Base-by-base conservation (phyloP, 2,797 vertebrate genomes). In the Gouania willdenowi region DNA sequence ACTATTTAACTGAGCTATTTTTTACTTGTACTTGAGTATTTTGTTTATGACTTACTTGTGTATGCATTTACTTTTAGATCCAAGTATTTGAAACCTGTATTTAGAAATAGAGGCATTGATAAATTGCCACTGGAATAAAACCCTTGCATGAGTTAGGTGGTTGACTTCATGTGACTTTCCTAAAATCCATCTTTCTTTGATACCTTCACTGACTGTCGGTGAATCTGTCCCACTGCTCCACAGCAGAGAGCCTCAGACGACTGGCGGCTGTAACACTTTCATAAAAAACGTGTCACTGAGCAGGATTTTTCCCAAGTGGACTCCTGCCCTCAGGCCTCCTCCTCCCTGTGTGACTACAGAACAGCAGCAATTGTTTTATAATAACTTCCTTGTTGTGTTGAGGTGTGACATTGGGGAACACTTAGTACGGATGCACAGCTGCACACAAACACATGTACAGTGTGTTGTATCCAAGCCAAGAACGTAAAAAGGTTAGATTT, bases 311-410 rank as follows among this genome's bases (percentile, higher is more conserved):
- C 29, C 49, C 49, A 46, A 30, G 40, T 47, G 27, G 18, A 56
- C 66, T 25, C 11, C 11, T 5, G 41, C 66, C 81, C 76, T 45
- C 66, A 4, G 75, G 77, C 66, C 21, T 27, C 45, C 6, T 49
- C 19, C 5, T 51, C 17, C 35, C 26, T 3, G 16, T 65, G 65
- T 71, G 52, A 40, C 63, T 52, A 73, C 67, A 56, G 19, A 30
- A 51, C 53, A 21, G n/a, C 21, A 2, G 43, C 54, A 74, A 82
- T 82, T 80, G 80, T 77, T 78, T 80, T 76, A 69, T 61, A 66
- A 69, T 69, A 45, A 57, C 50, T 44, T 33, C 49, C 68, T 47
- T 79, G 81, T 78, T 50, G 63, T 43, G 22, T 75, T 83, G 68
- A 51, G 50, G 42, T 43, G 29, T 50, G 66, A 66, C 62, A 47